Base-by-base conservation (phyloP, 2,113 vertebrate genomes). In the Alexandromys fortis region DNA sequence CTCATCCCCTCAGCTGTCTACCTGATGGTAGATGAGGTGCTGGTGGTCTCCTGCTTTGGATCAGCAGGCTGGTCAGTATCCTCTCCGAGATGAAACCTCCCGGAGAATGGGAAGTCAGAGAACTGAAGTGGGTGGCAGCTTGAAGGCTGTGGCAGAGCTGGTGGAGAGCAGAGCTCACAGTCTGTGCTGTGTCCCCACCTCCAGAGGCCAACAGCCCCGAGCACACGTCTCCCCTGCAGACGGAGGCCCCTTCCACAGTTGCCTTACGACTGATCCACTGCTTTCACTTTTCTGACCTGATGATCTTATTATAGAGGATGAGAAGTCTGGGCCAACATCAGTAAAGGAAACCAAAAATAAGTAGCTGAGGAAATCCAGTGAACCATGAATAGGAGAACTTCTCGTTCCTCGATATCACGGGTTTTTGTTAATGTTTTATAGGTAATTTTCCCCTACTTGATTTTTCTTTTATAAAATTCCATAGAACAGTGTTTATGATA, bases 381-480 rank as follows among this genome's bases (percentile, higher is more conserved):
- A 97, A 86, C 79, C 79, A 45, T 10, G 96, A 97, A 75, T 91
- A 47, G 82, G 94, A 97, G 89, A 86, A 79, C 81, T 55, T 68
- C 67, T 33, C 97, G 97, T 94, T 97, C 98, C 95, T 94, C 70
- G 89, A 7, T 96, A 88, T 98, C 98, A 97, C 0, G 2, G 96
- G 98, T 96, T 98, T 94, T 97, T 97, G 98, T 98, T 98, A 95
- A 97, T 55, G 1, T 98, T 98, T 98, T 98, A 94, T 98, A 98
- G 97, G 92, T 96, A 96, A 98, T 98, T 98, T 96, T 95, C 97
- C 96, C 97, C 65, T 98, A 91, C 97, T 96, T 97, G 49, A 98
- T 97, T 97, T 95, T 98, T 95, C 3, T 98, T 98, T 98, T 98
- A 96, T 97, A 97, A 97, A 98, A 98, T 98, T 98, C 98, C 97